These are phyloP conservation scores for Aythya fuligula DNA, from an alignment of 2,797 vertebrate genomes.

Conservation along the genomic window DNA sequence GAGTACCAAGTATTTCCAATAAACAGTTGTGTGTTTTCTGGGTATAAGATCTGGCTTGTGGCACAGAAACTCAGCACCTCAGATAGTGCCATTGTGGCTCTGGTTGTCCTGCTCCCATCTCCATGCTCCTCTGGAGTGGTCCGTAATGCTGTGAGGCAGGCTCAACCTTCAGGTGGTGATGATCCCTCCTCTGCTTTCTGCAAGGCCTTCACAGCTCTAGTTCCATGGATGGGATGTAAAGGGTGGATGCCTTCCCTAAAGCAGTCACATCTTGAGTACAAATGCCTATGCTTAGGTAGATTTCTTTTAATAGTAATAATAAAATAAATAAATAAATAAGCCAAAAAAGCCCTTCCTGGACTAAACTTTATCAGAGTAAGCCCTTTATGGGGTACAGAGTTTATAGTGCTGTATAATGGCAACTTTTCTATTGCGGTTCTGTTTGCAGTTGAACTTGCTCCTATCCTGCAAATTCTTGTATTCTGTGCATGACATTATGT, in stretches of 20 bases:
- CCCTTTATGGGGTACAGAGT: neutral
- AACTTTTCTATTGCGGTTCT: neutral
- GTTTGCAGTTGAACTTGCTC: neutral
- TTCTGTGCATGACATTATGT: neutral
- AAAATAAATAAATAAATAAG: neutral
- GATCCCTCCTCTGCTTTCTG: neutral
- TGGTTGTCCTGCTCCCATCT: neutral
- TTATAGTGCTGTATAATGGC: neutral
- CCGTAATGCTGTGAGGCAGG: neutral
- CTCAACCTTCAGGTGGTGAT: neutral
- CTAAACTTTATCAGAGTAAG: neutral
- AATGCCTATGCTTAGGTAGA: neutral
- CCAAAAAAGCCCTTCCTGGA: neutral
- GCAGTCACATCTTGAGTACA: neutral
- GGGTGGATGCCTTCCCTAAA: neutral
- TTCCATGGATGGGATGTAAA: neutral
- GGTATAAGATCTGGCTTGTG: neutral
- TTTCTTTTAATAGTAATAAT: neutral
- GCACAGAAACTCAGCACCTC: neutral
- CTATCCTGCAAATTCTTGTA: neutral
- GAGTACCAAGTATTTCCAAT: neutral
- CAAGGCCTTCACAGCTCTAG: neutral
- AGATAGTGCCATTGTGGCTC: neutral
- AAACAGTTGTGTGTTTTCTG: neutral
- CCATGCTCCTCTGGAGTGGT: rapidly evolving